Evolutionary conservation across 2,113 vertebrate genomes (phyloP).

Genomic region (Elephantulus edwardii): DNA sequence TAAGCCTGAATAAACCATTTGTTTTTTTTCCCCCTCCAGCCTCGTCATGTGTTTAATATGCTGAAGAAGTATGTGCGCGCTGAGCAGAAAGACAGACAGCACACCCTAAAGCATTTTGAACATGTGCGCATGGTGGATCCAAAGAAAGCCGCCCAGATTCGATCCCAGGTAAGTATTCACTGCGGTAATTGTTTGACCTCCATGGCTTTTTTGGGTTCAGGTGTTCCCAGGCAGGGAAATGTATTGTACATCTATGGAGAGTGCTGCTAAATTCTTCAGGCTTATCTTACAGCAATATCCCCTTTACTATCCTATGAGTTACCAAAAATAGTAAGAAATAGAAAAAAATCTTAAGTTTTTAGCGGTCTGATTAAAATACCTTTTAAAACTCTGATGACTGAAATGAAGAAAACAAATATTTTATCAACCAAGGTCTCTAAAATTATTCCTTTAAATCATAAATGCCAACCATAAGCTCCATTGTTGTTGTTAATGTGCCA

Average conservation of each 20-base stretch:
- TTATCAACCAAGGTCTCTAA: background rate
- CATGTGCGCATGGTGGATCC: constrained; percentile 98
- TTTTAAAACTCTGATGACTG: background rate
- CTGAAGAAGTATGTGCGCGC: constrained; percentile 98
- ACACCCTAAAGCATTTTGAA: constrained; percentile 97
- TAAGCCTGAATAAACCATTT: background rate
- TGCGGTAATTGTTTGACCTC: rapidly evolving
- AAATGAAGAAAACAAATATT: background rate
- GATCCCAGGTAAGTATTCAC: constrained; percentile 90
- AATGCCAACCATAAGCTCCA: background rate
- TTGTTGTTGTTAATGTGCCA: background rate
- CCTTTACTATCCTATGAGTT: background rate
- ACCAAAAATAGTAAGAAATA: background rate
- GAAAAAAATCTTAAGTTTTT: background rate
- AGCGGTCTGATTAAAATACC: background rate
- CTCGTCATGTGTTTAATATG: constrained; percentile 96
- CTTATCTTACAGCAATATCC: background rate
- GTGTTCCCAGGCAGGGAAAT: background rate
- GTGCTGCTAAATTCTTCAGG: background rate
- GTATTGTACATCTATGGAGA: background rate
- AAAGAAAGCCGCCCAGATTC: constrained; percentile 98
- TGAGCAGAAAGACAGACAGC: constrained; percentile 97
- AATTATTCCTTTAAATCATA: background rate
- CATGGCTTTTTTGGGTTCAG: background rate
- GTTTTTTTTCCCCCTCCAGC: constrained; percentile 80